Conservation (phyloP, 2,113 vertebrate genomes). For the Rhabdornis inornatus region DNA sequence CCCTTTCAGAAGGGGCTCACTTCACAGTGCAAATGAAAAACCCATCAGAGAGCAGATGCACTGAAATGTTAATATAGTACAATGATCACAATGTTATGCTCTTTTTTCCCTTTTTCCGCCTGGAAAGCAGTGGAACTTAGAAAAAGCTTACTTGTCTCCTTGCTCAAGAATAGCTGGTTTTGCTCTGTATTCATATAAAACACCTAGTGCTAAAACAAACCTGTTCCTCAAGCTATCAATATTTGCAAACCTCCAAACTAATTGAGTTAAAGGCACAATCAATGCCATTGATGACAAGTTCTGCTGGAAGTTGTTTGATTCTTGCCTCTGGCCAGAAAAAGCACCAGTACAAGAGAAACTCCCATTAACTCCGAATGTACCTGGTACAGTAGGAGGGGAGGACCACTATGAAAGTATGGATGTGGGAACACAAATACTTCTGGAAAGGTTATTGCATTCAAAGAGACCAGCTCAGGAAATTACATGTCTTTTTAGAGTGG, state of each 20-base stretch:
- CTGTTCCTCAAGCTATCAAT: not conserved
- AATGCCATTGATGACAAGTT: not conserved
- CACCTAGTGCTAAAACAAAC: not conserved
- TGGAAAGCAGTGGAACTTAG: not conserved
- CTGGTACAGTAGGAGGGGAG: not conserved
- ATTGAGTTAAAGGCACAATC: constrained; percentile 25
- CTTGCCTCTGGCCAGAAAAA: not conserved
- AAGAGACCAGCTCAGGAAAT: not conserved
- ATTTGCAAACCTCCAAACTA: not conserved
- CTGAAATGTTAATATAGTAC: not conserved
- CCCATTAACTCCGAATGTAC: not conserved
- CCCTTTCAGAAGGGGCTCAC: not conserved
- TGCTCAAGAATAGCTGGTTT: not conserved
- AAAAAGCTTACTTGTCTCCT: not conserved
- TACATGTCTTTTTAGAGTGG: not conserved
- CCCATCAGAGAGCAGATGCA: not conserved
- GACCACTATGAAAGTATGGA: not conserved
- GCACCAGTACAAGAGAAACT: not conserved
- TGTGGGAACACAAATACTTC: not conserved
- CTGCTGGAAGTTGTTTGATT: not conserved
- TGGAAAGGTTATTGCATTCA: not conserved
- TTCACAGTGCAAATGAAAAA: not conserved
- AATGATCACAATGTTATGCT: not conserved
- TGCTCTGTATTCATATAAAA: not conserved
- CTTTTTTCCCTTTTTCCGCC: not conserved